These are phyloP conservation scores for Hylyphantes graminicola DNA, from an alignment of 1,140 invertebrate species.

Conservation along the genomic window DNA sequence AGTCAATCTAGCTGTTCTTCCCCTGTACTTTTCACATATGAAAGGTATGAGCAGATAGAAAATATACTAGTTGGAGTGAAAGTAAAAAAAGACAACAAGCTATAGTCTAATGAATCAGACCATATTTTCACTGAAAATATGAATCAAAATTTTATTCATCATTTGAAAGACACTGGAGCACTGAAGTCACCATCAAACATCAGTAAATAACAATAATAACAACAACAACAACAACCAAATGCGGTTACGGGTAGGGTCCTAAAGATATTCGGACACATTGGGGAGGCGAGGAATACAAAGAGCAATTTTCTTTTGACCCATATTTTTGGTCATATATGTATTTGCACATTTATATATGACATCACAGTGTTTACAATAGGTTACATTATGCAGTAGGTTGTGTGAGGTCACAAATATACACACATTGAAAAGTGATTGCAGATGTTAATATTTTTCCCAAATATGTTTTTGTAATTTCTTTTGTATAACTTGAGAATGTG, in stretches of 20 bases:
- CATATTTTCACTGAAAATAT: constrained; percentile 52
- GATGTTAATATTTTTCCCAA: neutral
- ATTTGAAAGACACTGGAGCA: constrained; percentile 58
- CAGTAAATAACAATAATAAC: constrained; percentile 46
- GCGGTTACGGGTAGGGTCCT: constrained; percentile 46
- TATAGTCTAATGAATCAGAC: neutral
- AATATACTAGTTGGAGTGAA: neutral
- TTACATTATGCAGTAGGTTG: constrained; percentile 29
- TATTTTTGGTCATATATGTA: constrained; percentile 4
- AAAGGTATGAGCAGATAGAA: no score
- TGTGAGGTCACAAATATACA: constrained; percentile 10
- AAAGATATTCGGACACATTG: constrained; percentile 32
- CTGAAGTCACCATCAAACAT: constrained; percentile 51
- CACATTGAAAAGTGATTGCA: constrained; percentile 27
- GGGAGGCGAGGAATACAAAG: constrained; percentile 21
- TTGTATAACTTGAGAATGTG: no score
- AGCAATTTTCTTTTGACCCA: constrained; percentile 21
- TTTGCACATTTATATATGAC: constrained; percentile 21
- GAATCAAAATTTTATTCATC: constrained; percentile 61
- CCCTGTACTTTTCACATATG: no score
- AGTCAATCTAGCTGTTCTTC: no score
- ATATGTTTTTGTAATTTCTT: no score
- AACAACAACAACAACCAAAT: constrained; percentile 59
- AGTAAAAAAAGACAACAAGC: neutral
- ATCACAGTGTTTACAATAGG: constrained; percentile 34